Base-by-base conservation (phyloP, 2,888 invertebrate species). In the Caenorhabditis sp. region DNA sequence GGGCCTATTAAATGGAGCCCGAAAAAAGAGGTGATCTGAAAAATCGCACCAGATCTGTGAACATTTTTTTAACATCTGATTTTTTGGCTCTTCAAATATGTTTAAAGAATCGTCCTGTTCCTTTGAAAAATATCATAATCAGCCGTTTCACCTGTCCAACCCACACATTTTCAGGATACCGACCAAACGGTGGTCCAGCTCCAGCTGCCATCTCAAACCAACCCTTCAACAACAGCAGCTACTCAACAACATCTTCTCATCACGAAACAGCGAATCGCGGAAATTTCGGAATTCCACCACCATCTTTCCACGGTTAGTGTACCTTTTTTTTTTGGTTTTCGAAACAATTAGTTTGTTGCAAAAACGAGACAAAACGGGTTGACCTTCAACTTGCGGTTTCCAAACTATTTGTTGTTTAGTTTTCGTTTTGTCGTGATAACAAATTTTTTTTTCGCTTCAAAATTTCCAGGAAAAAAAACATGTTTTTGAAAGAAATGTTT, bases 151-250 rank as follows among this genome's bases (percentile, higher is more conserved):
- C n/a, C n/a, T n/a, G n/a, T n/a, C n/a, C n/a, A n/a, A n/a, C n/a
- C n/a, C n/a, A n/a, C n/a, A n/a, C 27, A 24, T 27, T 74, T 74
- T 54, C 69, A 74, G 74, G 74, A 31, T 69, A 74, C 53, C 69
- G 74, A 60, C 74, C 74, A 69, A 74, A 74, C 74, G 74, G 74
- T 65, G 74, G 74, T 21, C 58, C 58, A 37, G 58, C 68, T 26
- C 63, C 74, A 51, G 66, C 74, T 10, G 77, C 79, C 58, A 76
- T 79, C 31, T 69, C 73, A n/a, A 79, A 79, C 60, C 72, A 73
- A 53, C 75, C 69, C 54, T 77, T 70, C 73, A 76, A 71, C 64
- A 43, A 43, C 14, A 43, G 43, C 14, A 58, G 61, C 62, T 70
- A 66, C 62, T 69, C 69, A 21, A 64, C 62, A 17, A 62, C 73